Percentiles rank a stretch among this genome's conserved stretches.
These are phyloP conservation scores for Brachyrhaphis roseni DNA, from an alignment of 2,797 vertebrate genomes.

Conservation along the genomic window DNA sequence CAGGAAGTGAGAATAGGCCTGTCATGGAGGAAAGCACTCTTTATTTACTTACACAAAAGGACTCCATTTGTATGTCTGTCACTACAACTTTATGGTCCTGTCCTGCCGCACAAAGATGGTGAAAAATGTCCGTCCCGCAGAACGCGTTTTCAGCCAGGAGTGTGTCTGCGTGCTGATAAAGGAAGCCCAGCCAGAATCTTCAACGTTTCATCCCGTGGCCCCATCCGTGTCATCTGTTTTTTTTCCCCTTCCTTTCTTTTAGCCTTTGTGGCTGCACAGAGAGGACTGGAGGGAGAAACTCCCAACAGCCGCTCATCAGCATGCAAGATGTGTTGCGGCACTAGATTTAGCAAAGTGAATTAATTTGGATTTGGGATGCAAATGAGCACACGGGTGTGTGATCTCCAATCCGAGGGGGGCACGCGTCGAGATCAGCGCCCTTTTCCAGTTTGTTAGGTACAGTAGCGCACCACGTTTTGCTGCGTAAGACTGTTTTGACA, in stretches of 20 bases:
- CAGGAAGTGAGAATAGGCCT: conserved; percentile 88
- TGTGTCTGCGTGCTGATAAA: conserved; percentile 68
- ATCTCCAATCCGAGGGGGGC: conserved; percentile 92
- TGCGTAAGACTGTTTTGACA: conserved; percentile 62
- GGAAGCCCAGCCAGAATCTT: conserved; percentile 34
- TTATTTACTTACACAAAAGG: conserved; percentile 98
- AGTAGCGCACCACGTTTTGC: conserved; percentile 45
- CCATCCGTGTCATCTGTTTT: conserved; percentile 48
- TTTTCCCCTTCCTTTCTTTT: conserved; percentile 37
- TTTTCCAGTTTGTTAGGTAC: conserved; percentile 64
- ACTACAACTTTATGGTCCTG: conserved; percentile 94
- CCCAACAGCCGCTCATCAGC: conserved; percentile 89
- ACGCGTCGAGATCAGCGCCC: conserved; percentile 73
- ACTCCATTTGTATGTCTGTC: conserved; percentile 94
- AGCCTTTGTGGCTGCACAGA: conserved; percentile 91
- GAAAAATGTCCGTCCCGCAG: conserved; percentile 84
- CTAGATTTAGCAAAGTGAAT: conserved; percentile 99
- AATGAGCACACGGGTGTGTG: conserved; percentile 88
- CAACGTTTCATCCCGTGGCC: conserved; percentile 49
- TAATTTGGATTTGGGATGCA: conserved; percentile 99
- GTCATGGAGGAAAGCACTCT: conserved; percentile 92
- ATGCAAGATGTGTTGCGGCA: conserved; percentile 92
- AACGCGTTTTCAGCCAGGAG: conserved; percentile 39
- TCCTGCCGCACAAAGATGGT: conserved; percentile 75
- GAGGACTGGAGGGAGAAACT: conserved; percentile 78